These are phyloP conservation scores for Sebastes oblongus DNA, from an alignment of 2,797 vertebrate genomes.

Conservation along the genomic window DNA sequence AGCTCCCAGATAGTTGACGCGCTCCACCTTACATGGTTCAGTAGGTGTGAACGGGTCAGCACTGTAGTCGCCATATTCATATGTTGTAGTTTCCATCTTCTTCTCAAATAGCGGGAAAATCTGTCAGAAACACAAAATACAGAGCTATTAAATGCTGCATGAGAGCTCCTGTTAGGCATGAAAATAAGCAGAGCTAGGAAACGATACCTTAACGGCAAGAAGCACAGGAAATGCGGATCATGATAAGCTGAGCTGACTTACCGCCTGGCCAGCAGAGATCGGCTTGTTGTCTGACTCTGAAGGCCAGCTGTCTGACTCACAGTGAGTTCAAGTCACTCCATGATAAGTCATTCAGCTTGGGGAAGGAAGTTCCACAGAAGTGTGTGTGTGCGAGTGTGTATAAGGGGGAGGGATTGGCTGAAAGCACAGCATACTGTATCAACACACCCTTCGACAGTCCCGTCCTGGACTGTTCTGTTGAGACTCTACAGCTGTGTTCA, in stretches of 20 bases:
- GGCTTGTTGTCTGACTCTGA: conserved; percentile 9
- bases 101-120: too few relatives aligned
- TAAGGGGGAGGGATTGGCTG: neutral
- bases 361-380: conserved; percentile 35
- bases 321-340: conserved; percentile 12
- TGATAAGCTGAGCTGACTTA: conserved; percentile 30
- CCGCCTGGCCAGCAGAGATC: neutral
- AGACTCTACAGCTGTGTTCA: neutral
- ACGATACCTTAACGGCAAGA: neutral
- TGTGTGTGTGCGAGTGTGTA: neutral
- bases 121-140: too few relatives aligned
- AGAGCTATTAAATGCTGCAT: neutral
- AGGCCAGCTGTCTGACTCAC: conserved; percentile 23
- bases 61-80: neutral
- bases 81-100: conserved; percentile 12
- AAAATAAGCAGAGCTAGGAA: neutral
- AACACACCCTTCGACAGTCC: neutral
- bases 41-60: accelerated
- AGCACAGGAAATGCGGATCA: neutral
- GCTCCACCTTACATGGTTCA: neutral
- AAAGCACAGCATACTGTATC: neutral
- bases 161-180: neutral
- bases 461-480: neutral
- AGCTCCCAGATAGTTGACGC: conserved; percentile 47
- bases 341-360: conserved; percentile 31